Percentiles rank a stretch among this genome's conserved stretches.
These are phyloP conservation scores for Podocnemis expansa DNA, from an alignment of 2,113 vertebrate species.

Conservation along the genomic window DNA sequence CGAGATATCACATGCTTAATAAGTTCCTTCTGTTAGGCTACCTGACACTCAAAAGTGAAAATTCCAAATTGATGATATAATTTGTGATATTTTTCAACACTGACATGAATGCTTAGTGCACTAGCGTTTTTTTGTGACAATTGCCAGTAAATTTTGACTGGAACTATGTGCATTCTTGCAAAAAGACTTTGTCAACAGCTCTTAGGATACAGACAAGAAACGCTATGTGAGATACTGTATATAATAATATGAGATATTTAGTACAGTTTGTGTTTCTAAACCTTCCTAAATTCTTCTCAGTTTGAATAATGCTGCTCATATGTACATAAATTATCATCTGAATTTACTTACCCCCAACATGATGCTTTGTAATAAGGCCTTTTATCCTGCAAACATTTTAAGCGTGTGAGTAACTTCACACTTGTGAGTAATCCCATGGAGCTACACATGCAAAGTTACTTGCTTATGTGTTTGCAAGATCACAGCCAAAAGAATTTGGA, in stretches of 20 bases:
- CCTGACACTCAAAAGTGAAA: neutral
- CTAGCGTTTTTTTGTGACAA: constrained; percentile 40
- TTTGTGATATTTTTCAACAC: neutral
- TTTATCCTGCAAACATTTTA: neutral
- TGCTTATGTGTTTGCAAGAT: neutral
- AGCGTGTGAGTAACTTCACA: neutral
- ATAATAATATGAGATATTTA: no score
- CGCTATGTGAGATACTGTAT: neutral
- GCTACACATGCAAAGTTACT: constrained; percentile 7
- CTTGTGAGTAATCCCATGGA: neutral
- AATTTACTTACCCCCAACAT: neutral
- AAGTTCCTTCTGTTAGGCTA: neutral
- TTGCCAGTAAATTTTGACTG: constrained; percentile 40
- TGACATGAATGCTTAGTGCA: constrained; percentile 1
- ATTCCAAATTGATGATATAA: neutral
- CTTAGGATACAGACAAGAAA: constrained; percentile 19
- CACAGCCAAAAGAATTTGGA: constrained; percentile 54
- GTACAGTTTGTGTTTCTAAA: neutral
- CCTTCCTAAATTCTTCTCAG: neutral
- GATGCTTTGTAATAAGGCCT: neutral
- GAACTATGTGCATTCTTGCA: constrained; percentile 32
- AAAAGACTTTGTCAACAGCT: constrained; percentile 26
- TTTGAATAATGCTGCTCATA: neutral
- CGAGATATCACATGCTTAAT: constrained; percentile 44
- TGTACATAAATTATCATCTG: neutral